A percentile compares a stretch with the other conserved stretches of the same genome.
phyloP scores from a whole-genome alignment of 2,113 vertebrate species.

The Capricornis sumatraensis region DNA sequence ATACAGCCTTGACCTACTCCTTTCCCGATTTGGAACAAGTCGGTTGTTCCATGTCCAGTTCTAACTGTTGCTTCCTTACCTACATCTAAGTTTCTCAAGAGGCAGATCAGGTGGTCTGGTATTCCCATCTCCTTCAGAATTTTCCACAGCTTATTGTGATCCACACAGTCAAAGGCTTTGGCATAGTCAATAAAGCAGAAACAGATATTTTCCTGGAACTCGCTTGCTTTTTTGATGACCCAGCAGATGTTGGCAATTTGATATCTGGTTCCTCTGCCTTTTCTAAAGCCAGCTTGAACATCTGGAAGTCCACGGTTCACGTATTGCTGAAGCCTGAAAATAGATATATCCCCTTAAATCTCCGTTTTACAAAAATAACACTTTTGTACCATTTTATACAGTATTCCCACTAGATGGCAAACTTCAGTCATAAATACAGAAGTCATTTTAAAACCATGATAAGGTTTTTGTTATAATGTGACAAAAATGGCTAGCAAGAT shows the following conservation, averaged over 20 bases:
- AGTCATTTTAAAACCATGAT: neutral
- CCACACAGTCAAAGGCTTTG: neutral
- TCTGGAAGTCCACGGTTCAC: neutral
- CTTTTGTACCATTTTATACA: neutral
- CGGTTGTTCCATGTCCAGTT: neutral
- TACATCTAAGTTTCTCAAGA: neutral
- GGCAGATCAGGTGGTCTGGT: neutral
- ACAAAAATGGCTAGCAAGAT: constrained; percentile 57
- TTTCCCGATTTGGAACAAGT: neutral
- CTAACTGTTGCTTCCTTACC: neutral
- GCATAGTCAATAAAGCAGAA: neutral
- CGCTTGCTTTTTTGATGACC: neutral
- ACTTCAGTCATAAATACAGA: constrained; percentile 75
- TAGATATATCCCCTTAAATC: neutral
- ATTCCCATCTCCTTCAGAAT: neutral
- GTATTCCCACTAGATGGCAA: constrained; percentile 78
- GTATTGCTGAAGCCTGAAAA: neutral
- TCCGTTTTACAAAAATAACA: neutral
- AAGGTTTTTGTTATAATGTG: constrained; percentile 18
- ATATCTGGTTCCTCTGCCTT: neutral
- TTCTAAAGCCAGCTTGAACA: neutral
- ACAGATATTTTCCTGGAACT: neutral
- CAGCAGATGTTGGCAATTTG: neutral
- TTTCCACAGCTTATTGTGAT: neutral
- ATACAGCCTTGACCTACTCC: neutral